Conservation (phyloP, 2,797 vertebrate species). For the Caiman crocodilus region DNA sequence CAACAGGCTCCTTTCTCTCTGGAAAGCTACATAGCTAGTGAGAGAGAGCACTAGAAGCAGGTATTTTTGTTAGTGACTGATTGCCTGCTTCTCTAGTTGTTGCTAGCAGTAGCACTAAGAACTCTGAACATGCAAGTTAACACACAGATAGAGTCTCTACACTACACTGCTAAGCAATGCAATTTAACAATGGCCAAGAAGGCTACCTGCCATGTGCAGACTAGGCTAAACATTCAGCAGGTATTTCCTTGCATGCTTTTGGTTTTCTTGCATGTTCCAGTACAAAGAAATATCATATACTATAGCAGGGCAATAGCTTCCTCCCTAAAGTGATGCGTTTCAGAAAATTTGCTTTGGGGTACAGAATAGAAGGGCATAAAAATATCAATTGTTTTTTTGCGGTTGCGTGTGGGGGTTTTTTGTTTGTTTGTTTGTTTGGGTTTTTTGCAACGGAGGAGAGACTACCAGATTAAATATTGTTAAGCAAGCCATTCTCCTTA, state of each 20-base stretch:
- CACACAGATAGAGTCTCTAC: no score
- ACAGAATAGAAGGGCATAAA: background rate
- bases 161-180: background rate
- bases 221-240: background rate
- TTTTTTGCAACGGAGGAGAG: background rate
- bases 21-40: background rate
- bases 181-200: background rate
- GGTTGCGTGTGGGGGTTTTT: no score
- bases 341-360: background rate
- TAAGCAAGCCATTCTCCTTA: background rate
- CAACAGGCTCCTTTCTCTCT: background rate
- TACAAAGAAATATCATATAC: constrained; percentile 1
- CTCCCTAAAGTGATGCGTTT: background rate
- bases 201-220: background rate
- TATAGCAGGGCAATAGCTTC: background rate
- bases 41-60: background rate
- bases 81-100: background rate
- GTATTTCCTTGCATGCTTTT: background rate
- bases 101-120: background rate
- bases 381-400: background rate
- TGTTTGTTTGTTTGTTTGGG: no score
- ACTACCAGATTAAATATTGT: background rate
- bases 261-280: background rate
- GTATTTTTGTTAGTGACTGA: background rate
- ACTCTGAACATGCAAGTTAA: background rate